Percentiles rank a stretch among this genome's conserved stretches.
Evolutionary conservation across 2,797 vertebrate species (phyloP).

Genomic region (Leptodactylus fallax): DNA sequence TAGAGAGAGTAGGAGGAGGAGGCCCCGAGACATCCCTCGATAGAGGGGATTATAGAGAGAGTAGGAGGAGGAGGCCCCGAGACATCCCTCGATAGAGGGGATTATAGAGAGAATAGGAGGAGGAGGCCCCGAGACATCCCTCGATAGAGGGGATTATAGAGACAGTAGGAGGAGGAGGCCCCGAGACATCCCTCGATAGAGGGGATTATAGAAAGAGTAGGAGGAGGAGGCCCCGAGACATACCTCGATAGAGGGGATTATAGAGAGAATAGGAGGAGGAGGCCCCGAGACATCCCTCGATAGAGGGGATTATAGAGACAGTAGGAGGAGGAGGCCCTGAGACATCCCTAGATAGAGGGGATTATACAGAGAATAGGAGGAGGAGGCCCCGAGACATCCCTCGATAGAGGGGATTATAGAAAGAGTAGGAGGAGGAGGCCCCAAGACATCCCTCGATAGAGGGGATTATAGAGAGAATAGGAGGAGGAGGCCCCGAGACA

Average conservation of each 20-base stretch:
- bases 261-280: not conserved
- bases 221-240: not conserved
- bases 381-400: too few species aligned
- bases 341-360: too few species aligned
- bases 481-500: too few species aligned
- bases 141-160: not conserved
- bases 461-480: too few species aligned
- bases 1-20: not conserved
- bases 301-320: too few species aligned
- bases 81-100: not conserved
- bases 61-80: not conserved
- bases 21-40: not conserved
- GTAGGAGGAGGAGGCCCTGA: too few species aligned
- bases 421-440: too few species aligned
- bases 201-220: too few species aligned
- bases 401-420: too few species aligned
- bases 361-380: not conserved
- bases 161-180: not conserved
- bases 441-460: too few species aligned
- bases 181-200: not conserved
- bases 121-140: not conserved
- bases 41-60: not conserved
- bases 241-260: not conserved
- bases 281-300: too few species aligned
- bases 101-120: not conserved